Evolutionary conservation across 30 jellyfish, hydroid and myxozoan genomes (phyloP).

Genomic region (Turritopsis dohrnii): DNA sequence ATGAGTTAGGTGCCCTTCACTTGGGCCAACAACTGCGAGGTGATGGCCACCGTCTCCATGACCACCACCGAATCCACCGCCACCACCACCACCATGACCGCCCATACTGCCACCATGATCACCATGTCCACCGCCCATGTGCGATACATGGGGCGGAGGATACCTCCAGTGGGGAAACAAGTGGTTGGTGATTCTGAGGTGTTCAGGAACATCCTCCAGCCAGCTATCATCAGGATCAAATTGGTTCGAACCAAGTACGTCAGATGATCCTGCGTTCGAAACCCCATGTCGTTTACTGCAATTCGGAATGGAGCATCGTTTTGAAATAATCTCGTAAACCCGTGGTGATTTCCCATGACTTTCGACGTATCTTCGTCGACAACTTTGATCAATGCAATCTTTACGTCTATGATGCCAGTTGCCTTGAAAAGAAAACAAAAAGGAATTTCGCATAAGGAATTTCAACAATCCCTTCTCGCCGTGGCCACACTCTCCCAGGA

Average conservation of each 20-base stretch:
- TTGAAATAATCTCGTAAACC: not conserved
- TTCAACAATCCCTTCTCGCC: not conserved
- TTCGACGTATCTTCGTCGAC: not conserved
- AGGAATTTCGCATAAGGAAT: not conserved
- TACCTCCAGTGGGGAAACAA: not conserved
- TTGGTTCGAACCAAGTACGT: not conserved
- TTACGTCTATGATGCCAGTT: not conserved
- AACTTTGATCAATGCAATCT: not conserved
- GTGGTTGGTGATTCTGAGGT: not conserved
- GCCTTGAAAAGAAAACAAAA: not conserved
- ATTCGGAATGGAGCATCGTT: constrained; percentile 4
- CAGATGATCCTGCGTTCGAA: not conserved
- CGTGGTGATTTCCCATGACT: not conserved
- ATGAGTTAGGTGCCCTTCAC: constrained; percentile 30
- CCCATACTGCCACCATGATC: not conserved
- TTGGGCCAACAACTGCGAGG: constrained; percentile 13
- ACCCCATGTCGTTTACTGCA: not conserved
- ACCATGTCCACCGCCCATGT: not conserved
- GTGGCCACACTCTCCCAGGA: too few species aligned
- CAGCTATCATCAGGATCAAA: constrained; percentile 11
- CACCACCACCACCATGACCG: not conserved
- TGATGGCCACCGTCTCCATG: constrained; percentile 9
- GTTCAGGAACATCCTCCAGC: constrained; percentile 15
- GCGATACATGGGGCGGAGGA: not conserved
- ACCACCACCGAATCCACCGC: not conserved